A percentile compares a stretch with the other conserved stretches of the same genome.
Evolutionary conservation across 2,888 invertebrate genomes (phyloP).

Genomic region (Euclidia mi): DNA sequence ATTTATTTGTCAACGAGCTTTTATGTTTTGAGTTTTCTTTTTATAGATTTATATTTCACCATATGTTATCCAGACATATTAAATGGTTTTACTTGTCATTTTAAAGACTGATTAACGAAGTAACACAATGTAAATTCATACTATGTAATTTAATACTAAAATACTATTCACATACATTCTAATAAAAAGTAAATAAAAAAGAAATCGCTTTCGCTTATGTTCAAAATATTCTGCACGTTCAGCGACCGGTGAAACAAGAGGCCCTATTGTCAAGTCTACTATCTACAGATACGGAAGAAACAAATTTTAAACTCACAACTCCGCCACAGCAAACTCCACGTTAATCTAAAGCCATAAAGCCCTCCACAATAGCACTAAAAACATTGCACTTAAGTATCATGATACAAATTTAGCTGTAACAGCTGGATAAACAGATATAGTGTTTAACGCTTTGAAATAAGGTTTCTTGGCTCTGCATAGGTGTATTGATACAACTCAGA

Average conservation of each 20-base stretch:
- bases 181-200: background rate
- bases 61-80: no score
- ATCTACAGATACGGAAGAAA: conserved; percentile 77
- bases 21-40: no score
- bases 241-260: conserved; percentile 86
- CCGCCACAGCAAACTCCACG: conserved; percentile 46
- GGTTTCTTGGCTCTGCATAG: conserved; percentile 22
- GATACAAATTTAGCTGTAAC: conserved; percentile 49
- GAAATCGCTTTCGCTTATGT: conserved; percentile 47
- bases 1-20: no score
- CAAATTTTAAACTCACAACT: conserved; percentile 50
- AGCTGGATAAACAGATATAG: conserved; percentile 8
- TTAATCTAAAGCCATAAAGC: conserved; percentile 38
- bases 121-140: no score
- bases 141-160: no score
- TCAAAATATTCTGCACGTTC: conserved; percentile 63
- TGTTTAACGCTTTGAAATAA: conserved; percentile 17
- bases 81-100: no score
- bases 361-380: conserved; percentile 21
- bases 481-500: conserved; percentile 61
- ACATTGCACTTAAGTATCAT: conserved; percentile 57
- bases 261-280: conserved; percentile 83
- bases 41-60: no score
- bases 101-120: no score
- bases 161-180: no score